Conservation (phyloP, 92 coral and sea anemone genomes). For the Pocillopora meandrina region DNA sequence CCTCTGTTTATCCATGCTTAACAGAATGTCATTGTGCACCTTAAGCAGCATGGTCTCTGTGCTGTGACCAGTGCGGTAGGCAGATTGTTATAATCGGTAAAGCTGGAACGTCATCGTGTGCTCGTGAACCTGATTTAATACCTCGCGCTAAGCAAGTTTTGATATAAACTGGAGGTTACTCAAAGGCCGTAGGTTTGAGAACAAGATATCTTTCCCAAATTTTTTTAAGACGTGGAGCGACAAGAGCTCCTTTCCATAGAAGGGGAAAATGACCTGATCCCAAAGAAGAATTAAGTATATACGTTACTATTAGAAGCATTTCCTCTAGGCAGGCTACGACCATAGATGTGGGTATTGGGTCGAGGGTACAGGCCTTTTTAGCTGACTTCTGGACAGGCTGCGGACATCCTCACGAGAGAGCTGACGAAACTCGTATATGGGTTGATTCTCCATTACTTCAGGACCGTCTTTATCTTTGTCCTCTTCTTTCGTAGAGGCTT, state of each 20-base stretch:
- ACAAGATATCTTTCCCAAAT: neutral
- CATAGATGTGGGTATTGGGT: conserved; percentile 53
- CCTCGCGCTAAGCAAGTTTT: too few relatives aligned
- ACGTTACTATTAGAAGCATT: conserved; percentile 40
- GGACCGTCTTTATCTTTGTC: conserved; percentile 22
- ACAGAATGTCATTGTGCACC: conserved; percentile 43
- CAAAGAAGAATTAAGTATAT: conserved; percentile 41
- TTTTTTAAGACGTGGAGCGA: neutral
- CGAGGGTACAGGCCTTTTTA: conserved; percentile 16
- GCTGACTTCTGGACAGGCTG: conserved; percentile 26
- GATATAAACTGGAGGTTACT: neutral
- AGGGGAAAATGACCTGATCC: conserved; percentile 35
- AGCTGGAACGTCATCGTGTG: neutral
- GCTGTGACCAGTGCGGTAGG: conserved; percentile 27
- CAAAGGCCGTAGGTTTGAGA: neutral
- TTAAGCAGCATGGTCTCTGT: conserved; percentile 45
- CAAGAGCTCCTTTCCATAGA: conserved; percentile 14
- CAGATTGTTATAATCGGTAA: conserved; percentile 24
- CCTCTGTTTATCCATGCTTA: conserved; percentile 36
- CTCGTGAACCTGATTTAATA: too few relatives aligned
- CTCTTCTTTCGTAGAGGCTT: conserved; percentile 3
- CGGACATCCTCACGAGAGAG: conserved; percentile 37
- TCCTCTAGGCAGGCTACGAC: conserved; percentile 45
- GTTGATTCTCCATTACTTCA: conserved; percentile 11
- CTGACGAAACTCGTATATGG: neutral